Percentiles rank a stretch among this genome's conserved stretches.
phyloP scores from a whole-genome alignment of 2,113 vertebrate species.

The Oxyura jamaicensis region DNA sequence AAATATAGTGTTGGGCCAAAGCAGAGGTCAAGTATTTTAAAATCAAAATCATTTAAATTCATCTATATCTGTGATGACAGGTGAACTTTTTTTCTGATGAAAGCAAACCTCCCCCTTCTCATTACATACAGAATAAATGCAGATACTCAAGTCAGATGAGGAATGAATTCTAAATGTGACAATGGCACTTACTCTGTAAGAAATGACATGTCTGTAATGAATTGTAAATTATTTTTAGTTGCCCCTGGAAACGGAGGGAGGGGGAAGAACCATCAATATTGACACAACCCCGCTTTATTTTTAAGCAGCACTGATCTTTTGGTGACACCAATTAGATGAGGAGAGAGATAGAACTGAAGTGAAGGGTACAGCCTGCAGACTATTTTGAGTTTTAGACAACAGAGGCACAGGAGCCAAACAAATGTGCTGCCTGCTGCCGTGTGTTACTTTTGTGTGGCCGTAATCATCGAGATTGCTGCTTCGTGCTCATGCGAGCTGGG shows the following conservation, averaged over 20 bases:
- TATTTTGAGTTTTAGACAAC: not conserved
- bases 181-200: not conserved
- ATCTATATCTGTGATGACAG: not conserved
- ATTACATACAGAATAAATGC: not conserved
- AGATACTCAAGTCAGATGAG: not conserved
- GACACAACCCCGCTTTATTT: conserved; percentile 22
- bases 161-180: conserved; percentile 7
- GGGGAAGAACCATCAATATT: not conserved
- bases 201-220: conserved; percentile 22
- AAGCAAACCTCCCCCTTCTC: not conserved
- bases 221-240: conserved; percentile 52
- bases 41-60: not conserved
- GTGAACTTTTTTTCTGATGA: not conserved
- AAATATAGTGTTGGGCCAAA: not conserved
- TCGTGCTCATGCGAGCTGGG: not conserved
- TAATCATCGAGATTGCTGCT: accelerated
- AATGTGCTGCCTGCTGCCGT: no score
- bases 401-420: not conserved
- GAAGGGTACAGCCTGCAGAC: not conserved
- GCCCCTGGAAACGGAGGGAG: not conserved
- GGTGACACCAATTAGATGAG: conserved; percentile 15
- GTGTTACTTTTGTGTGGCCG: not conserved
- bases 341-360: not conserved
- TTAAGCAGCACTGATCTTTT: conserved; percentile 4
- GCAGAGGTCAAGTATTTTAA: not conserved